Evolutionary conservation across 2,888 invertebrate genomes (phyloP).

Genomic region (Alitta virens): DNA sequence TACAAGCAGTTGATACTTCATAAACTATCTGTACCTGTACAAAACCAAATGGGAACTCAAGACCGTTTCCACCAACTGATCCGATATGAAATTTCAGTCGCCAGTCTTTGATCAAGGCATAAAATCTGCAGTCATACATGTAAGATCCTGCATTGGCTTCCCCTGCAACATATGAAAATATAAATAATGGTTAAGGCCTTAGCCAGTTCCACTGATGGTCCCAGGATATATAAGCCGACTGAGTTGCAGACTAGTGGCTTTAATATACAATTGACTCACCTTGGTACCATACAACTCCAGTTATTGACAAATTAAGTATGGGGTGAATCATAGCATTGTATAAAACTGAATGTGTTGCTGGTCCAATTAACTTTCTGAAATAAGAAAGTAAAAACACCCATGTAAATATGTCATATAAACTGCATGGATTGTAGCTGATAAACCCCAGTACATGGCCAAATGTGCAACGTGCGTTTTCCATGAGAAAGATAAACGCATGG

Average conservation of each 20-base stretch:
- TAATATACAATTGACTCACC: conserved; percentile 35
- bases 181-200: too few species aligned
- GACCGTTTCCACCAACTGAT: conserved; percentile 26
- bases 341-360: conserved; percentile 23
- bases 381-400: too few species aligned
- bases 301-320: conserved; percentile 43
- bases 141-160: conserved; percentile 17
- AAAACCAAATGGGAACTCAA: conserved; percentile 34
- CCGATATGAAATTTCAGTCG: conserved; percentile 25
- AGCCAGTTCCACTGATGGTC: too few species aligned
- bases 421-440: too few species aligned
- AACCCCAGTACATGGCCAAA: too few species aligned
- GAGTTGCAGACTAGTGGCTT: too few species aligned
- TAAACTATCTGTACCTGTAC: conserved; percentile 34
- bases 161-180: too few species aligned
- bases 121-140: conserved; percentile 31
- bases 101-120: conserved; percentile 33
- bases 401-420: too few species aligned
- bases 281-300: conserved; percentile 53
- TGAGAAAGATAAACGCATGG: too few species aligned
- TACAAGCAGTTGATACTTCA: too few species aligned
- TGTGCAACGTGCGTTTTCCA: too few species aligned
- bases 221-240: too few species aligned
- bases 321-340: conserved; percentile 55
- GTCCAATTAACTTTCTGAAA: neutral